Base-by-base conservation (phyloP, 1,140 invertebrate genomes). In the Nymphalis io region DNA sequence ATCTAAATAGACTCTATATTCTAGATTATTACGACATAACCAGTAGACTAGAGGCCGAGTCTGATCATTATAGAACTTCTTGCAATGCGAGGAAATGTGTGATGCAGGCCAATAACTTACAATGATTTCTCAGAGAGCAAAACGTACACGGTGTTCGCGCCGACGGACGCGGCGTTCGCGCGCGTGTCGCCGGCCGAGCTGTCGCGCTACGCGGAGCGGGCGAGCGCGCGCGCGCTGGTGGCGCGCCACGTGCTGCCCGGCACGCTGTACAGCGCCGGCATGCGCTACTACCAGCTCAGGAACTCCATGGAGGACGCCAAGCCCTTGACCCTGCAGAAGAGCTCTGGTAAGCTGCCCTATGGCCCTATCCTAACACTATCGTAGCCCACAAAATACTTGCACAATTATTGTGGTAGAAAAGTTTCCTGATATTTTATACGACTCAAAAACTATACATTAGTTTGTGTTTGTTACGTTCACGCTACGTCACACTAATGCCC, bases 121-220 rank as follows among this genome's bases (percentile, higher is more conserved):
- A n/a, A 8, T 2, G 0, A 51, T 8, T 20, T 51, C 79, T 11
- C 83, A 96, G 95, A 96, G 58, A 94, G 94, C 18, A 96, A 96
- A 92, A 96, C 96, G 0, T 96, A 96, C 86, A 98, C 96, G 1
- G 92, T 98, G 10, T 97, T 97, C 79, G 96, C 96, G 2, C 97
- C 97, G 51, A 95, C 95, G 42, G 96, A 98, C 85, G 92, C 94
- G 40, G 96, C 96, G 66, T 97, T 98, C 87, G 92, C 90, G 60
- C 93, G 93, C n/a, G 87, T 95, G 59, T 93, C 93, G 73, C 92
- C 91, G 1, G 93, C 93, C 66, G 95, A 96, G 73, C 79, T 95
- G 11, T 88, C 93, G 27, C 89, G 92, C 48, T 92, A 94, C 1
- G 87, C 94, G 11, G 93, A 93, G 6, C 93, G 95, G 75, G 92